Evolutionary conservation across 1,140 invertebrate genomes (phyloP).

Genomic region (Penaeus vannamei): DNA sequence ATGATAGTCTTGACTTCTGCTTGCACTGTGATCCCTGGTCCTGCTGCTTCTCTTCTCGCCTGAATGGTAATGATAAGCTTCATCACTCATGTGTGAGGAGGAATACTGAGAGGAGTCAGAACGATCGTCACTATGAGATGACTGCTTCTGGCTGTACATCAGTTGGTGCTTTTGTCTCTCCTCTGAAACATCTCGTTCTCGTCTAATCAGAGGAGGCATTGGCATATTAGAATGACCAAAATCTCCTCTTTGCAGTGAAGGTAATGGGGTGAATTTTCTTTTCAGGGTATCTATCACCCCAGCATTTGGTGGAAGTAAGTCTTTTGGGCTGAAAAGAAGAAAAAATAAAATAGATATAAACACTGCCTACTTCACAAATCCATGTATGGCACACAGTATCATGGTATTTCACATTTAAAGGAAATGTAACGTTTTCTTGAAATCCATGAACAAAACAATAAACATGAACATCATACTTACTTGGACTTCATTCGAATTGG

Average conservation of each 20-base stretch:
- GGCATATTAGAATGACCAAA: conserved; percentile 36
- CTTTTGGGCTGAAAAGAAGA: conserved; percentile 51
- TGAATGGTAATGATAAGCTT: background rate
- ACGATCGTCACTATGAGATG: conserved; percentile 31
- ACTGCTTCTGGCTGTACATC: background rate
- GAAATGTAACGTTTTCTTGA: background rate
- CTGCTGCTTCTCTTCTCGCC: conserved; percentile 25
- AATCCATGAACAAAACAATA: background rate
- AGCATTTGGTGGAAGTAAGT: conserved; percentile 55
- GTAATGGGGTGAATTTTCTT: conserved; percentile 57
- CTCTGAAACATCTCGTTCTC: conserved; percentile 55
- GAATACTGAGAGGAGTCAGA: conserved; percentile 17
- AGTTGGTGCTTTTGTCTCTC: conserved; percentile 46
- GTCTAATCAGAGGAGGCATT: conserved; percentile 26
- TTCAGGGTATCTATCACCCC: conserved; percentile 54
- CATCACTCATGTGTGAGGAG: background rate
- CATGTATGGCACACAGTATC: background rate
- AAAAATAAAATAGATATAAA: background rate
- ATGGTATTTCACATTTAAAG: background rate
- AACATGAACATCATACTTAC: background rate
- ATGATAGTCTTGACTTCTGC: background rate
- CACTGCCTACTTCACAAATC: background rate
- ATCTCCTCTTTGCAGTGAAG: conserved; percentile 45
- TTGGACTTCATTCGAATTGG: conserved; percentile 57
- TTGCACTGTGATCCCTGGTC: background rate